Conservation (phyloP, 2,797 vertebrate genomes). For the Adelosebastes latens region DNA sequence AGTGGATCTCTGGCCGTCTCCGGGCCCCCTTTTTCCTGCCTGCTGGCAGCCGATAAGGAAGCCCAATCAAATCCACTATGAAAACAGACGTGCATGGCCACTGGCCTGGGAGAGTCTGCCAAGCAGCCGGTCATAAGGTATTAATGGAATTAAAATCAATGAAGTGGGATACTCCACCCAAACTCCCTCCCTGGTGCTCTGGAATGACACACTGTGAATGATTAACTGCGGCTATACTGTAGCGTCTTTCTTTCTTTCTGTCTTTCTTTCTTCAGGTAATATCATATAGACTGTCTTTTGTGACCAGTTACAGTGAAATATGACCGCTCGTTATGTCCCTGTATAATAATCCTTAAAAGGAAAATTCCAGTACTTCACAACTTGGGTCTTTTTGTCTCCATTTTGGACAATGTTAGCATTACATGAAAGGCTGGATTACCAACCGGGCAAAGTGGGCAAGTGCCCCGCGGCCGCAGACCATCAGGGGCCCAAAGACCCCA, state of each 20-base stretch:
- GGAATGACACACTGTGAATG: constrained; percentile 18
- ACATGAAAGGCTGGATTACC: background rate
- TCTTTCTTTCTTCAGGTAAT: background rate
- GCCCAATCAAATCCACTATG: constrained; percentile 59
- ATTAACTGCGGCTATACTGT: constrained; percentile 1
- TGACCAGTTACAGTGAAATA: background rate
- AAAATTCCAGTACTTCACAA: too few relatives aligned
- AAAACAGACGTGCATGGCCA: constrained; percentile 56
- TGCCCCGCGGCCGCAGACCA: background rate
- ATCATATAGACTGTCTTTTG: background rate
- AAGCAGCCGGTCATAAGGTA: constrained; percentile 53
- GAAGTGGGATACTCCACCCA: constrained; percentile 47
- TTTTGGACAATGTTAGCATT: background rate
- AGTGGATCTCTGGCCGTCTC: constrained; percentile 52
- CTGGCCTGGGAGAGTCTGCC: constrained; percentile 50
- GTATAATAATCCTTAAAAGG: background rate
- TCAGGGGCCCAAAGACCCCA: too few relatives aligned
- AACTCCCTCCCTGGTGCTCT: background rate
- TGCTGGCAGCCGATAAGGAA: constrained; percentile 76
- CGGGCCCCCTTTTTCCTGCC: constrained; percentile 61
- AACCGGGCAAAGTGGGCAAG: background rate
- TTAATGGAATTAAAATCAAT: constrained; percentile 80
- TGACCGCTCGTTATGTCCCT: background rate
- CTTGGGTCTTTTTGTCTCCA: too few relatives aligned
- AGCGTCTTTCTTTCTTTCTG: background rate